Evolutionary conservation across 2,888 invertebrate genomes (phyloP).

Genomic region (Phlogophora meticulosa): DNA sequence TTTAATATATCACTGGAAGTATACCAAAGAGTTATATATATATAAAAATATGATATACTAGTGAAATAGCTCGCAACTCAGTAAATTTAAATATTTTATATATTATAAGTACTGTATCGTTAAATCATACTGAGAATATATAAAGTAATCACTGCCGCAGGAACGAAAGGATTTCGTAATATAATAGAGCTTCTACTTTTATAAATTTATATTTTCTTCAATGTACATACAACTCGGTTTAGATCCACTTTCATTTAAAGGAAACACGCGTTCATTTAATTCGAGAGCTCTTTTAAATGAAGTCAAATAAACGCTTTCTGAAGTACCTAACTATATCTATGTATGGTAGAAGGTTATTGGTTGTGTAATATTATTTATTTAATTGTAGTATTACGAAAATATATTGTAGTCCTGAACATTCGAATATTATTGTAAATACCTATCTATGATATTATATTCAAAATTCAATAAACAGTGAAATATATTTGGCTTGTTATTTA

Average conservation of each 20-base stretch:
- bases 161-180: constrained; percentile 69
- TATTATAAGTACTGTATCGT: constrained; percentile 55
- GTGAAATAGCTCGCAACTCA: constrained; percentile 53
- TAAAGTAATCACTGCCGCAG: constrained; percentile 73
- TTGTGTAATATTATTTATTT: constrained; percentile 84
- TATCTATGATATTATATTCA: constrained; percentile 84
- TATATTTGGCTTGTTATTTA: constrained; percentile 68
- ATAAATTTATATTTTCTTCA: constrained; percentile 63
- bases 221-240: constrained; percentile 47
- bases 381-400: constrained; percentile 76
- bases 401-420: constrained; percentile 80
- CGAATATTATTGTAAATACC: constrained; percentile 86
- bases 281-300: constrained; percentile 52
- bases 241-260: constrained; percentile 42
- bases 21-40: constrained; percentile 84
- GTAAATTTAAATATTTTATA: constrained; percentile 56
- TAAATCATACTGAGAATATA: constrained; percentile 55
- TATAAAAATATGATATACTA: constrained; percentile 52
- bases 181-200: constrained; percentile 67
- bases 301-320: constrained; percentile 47
- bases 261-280: constrained; percentile 49
- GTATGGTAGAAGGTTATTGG: constrained; percentile 71
- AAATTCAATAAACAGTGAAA: constrained; percentile 86
- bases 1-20: constrained; percentile 71
- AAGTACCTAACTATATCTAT: constrained; percentile 49